Percentiles rank a stretch among this genome's conserved stretches.
phyloP scores from a whole-genome alignment of 1,140 invertebrate species.

The Marisa cornuarietis region DNA sequence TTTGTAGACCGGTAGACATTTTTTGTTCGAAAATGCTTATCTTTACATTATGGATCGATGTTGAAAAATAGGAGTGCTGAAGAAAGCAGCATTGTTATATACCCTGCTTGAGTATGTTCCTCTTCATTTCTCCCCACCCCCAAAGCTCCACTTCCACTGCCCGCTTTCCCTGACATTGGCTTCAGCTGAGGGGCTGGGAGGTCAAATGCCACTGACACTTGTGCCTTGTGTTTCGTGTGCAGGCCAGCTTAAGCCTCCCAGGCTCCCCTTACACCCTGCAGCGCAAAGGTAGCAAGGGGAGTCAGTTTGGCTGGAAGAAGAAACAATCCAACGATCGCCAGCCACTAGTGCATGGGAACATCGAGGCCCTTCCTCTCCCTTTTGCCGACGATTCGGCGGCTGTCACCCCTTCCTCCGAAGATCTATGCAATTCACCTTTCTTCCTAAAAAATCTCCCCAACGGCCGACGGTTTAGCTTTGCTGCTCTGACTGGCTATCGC shows the following conservation, averaged over 20 bases:
- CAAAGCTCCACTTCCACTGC: background rate
- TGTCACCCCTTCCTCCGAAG: constrained; percentile 97
- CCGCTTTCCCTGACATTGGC: background rate
- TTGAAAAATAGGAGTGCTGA: too few species aligned
- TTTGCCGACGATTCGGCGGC: constrained; percentile 98
- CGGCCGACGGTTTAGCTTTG: constrained; percentile 50
- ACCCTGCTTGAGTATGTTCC: too few species aligned
- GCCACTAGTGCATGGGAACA: constrained; percentile 86
- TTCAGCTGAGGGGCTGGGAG: too few species aligned
- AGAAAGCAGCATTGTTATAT: too few species aligned
- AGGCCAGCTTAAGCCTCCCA: constrained; percentile 95
- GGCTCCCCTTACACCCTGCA: constrained; percentile 94
- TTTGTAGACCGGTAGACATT: too few species aligned
- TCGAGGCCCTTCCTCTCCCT: constrained; percentile 94
- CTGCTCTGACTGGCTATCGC: constrained; percentile 35
- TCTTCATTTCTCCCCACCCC: too few species aligned
- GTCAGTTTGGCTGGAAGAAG: constrained; percentile 85
- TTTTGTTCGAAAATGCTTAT: too few species aligned
- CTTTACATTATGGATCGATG: too few species aligned
- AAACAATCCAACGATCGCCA: constrained; percentile 76
- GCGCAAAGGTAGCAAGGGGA: constrained; percentile 64
- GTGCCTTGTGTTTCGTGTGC: constrained; percentile 61
- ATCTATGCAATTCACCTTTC: constrained; percentile 68
- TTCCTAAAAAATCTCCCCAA: constrained; percentile 50
- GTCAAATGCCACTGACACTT: background rate